Conservation (phyloP, 1,140 invertebrate genomes). For the Lithobius niger region DNA sequence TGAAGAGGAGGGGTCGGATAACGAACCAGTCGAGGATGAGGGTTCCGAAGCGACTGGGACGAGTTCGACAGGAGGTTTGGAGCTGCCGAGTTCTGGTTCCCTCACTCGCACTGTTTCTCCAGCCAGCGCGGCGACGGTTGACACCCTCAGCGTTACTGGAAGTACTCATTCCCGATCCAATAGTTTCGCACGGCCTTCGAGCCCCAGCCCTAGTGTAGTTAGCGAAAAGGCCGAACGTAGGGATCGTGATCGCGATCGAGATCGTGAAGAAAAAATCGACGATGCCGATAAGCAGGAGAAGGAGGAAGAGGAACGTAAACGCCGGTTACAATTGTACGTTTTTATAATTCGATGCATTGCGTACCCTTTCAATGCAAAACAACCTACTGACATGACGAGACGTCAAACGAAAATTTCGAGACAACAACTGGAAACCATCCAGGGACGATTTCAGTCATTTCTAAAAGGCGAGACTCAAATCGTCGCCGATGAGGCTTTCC, state of each 20-base stretch:
- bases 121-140: conserved; percentile 31
- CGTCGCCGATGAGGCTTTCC: conserved; percentile 96
- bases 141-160: conserved; percentile 33
- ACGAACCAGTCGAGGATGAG: conserved; percentile 25
- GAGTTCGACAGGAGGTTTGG: conserved; percentile 14
- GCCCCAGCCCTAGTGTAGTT: conserved; percentile 64
- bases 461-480: conserved; percentile 72
- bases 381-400: conserved; percentile 92
- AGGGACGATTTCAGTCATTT: conserved; percentile 73
- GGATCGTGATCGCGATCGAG: conserved; percentile 22
- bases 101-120: conserved; percentile 18
- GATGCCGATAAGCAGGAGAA: conserved; percentile 58
- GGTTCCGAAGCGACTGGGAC: conserved; percentile 16
- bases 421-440: conserved; percentile 88
- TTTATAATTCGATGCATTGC: conserved; percentile 96
- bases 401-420: conserved; percentile 87
- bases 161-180: conserved; percentile 31
- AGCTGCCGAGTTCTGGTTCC: conserved; percentile 9
- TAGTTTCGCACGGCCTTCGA: conserved; percentile 58
- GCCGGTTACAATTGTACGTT: conserved; percentile 89
- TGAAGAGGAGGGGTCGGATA: conserved; percentile 37
- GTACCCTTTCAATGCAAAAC: conserved; percentile 99
- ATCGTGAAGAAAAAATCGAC: conserved; percentile 25
- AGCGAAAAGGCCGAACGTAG: conserved; percentile 58
- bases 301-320: conserved; percentile 84